These are phyloP conservation scores for Urocynchramus pylzowi DNA, from an alignment of 2,113 vertebrate genomes.

Conservation along the genomic window DNA sequence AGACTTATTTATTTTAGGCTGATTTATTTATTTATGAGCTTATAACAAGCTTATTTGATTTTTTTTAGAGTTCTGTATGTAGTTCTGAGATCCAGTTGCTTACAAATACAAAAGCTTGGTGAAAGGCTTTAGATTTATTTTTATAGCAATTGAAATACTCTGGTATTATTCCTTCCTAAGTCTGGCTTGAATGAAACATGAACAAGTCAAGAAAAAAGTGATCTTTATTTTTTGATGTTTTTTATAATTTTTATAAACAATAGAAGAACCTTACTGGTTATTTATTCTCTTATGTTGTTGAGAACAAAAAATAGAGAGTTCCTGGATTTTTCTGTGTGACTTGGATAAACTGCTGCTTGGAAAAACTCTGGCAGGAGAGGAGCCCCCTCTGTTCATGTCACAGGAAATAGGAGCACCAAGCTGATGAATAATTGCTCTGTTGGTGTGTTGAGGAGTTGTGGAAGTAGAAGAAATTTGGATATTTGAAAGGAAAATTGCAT, in stretches of 20 bases:
- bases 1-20: not conserved
- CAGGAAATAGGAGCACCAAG: not conserved
- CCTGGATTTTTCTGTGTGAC: not conserved
- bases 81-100: slow-evolving; percentile 9
- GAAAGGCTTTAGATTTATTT: not conserved
- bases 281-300: not conserved
- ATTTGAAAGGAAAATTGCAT: not conserved
- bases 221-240: not conserved
- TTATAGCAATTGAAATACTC: not conserved
- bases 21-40: not conserved
- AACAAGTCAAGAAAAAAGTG: not conserved
- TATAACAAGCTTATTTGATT: not conserved
- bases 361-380: not conserved
- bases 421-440: not conserved
- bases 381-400: not conserved
- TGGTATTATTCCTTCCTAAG: not conserved
- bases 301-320: not conserved
- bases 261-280: not conserved
- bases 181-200: not conserved
- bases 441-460: not conserved
- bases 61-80: not conserved
- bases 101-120: not conserved
- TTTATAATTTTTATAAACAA: not conserved
- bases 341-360: not conserved
- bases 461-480: not conserved